Percentiles rank a stretch among this genome's conserved stretches.
phyloP scores from a whole-genome alignment of 2,797 vertebrate species.

The Xenentodon cancila region DNA sequence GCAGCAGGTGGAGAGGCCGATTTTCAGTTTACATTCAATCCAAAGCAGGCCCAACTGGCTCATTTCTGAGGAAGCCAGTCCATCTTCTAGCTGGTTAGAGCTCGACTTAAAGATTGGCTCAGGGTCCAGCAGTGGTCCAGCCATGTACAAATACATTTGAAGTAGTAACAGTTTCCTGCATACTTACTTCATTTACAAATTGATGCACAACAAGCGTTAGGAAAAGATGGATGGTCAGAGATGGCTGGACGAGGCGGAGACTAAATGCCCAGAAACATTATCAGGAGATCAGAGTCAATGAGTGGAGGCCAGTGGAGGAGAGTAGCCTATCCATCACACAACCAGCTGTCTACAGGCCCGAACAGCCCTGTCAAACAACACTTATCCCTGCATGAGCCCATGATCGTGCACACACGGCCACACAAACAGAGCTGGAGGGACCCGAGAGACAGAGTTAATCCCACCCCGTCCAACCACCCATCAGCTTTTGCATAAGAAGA shows the following conservation, averaged over 20 bases:
- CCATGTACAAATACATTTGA: no score
- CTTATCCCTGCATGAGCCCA: conserved; percentile 68
- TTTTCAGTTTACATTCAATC: neutral
- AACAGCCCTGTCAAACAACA: conserved; percentile 70
- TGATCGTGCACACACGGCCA: conserved; percentile 12
- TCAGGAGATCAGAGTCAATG: conserved; percentile 65
- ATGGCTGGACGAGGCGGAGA: conserved; percentile 31
- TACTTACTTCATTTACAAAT: neutral
- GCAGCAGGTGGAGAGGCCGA: neutral
- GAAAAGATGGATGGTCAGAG: conserved; percentile 41
- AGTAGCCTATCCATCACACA: conserved; percentile 78
- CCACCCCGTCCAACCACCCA: conserved; percentile 59
- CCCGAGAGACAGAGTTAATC: conserved; percentile 72
- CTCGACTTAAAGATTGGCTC: no score
- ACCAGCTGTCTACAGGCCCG: conserved; percentile 78
- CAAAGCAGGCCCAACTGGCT: neutral
- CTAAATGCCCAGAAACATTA: conserved; percentile 58
- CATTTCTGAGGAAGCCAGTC: neutral
- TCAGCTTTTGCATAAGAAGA: conserved; percentile 77
- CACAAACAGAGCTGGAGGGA: conserved; percentile 39
- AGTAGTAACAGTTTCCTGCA: no score
- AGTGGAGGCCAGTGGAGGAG: conserved; percentile 57
- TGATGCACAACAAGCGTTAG: conserved; percentile 33
- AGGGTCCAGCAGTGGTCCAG: no score
- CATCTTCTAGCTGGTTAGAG: neutral